Conservation (phyloP, 2,888 invertebrate species). For the Oscheius sp. region DNA sequence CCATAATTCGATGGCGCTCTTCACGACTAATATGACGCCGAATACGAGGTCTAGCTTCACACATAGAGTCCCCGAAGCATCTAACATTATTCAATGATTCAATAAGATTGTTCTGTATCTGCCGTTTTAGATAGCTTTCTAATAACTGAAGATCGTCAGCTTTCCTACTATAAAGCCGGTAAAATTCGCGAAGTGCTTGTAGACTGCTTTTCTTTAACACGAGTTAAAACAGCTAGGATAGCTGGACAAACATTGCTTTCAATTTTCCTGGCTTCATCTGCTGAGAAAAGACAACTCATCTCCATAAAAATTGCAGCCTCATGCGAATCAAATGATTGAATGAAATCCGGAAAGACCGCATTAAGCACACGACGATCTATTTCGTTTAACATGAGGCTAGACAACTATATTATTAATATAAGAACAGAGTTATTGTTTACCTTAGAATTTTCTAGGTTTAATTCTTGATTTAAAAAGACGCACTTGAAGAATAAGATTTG, state of each 20-base stretch:
- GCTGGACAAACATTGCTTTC: conserved; percentile 11
- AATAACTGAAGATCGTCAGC: neutral
- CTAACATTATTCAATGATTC: neutral
- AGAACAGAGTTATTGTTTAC: neutral
- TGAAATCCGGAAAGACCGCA: conserved; percentile 17
- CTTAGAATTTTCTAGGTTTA: too few species aligned
- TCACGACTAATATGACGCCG: neutral
- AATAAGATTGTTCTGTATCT: conserved; percentile 1
- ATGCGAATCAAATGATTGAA: conserved; percentile 28
- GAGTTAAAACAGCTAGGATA: neutral
- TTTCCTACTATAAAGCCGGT: neutral
- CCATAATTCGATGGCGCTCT: neutral
- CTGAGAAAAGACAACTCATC: conserved; percentile 13
- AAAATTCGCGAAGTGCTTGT: neutral
- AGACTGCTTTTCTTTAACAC: neutral
- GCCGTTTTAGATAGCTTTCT: neutral
- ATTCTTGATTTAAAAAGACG: too few species aligned
- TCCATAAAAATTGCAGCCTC: conserved; percentile 27
- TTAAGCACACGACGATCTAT: conserved; percentile 21
- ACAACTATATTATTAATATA: too few species aligned
- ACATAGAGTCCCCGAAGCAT: neutral
- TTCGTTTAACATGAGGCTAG: conserved; percentile 29
- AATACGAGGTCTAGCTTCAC: neutral
- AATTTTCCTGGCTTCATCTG: conserved; percentile 12
- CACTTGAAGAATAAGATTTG: too few species aligned